phyloP scores from a whole-genome alignment of 2,888 invertebrate species.

The Plebejus argus region DNA sequence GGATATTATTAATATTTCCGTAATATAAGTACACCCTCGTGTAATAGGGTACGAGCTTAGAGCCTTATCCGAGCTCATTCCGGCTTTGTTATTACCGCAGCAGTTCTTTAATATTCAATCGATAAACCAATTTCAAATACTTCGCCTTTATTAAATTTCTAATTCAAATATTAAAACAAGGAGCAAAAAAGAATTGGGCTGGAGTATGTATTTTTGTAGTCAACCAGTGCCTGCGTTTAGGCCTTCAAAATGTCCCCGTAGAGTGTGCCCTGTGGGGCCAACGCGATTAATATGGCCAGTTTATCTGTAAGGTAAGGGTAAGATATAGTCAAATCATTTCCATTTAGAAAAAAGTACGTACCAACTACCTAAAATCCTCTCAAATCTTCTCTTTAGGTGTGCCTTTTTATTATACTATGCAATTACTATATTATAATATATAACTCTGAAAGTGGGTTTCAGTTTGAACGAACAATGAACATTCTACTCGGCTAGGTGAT shows the following conservation, averaged over 20 bases:
- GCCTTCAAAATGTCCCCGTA: background rate
- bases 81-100: constrained; percentile 2
- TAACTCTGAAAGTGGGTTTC: too few species aligned
- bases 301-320: too few species aligned
- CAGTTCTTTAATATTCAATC: constrained; percentile 9
- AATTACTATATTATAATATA: too few species aligned
- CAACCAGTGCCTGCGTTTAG: background rate
- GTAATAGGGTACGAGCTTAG: background rate
- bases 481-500: too few species aligned
- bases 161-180: constrained; percentile 6
- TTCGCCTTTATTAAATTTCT: constrained; percentile 4
- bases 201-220: background rate
- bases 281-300: background rate
- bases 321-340: too few species aligned
- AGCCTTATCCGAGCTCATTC: background rate
- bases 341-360: too few species aligned
- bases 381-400: too few species aligned
- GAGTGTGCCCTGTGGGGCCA: background rate
- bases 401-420: too few species aligned
- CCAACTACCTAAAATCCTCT: too few species aligned
- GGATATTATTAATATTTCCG: background rate
- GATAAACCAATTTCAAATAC: constrained; percentile 10
- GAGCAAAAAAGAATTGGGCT: background rate
- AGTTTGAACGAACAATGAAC: too few species aligned
- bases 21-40: background rate